Conservation (phyloP, 2,113 vertebrate genomes). For the Syrrhaptes paradoxus region DNA sequence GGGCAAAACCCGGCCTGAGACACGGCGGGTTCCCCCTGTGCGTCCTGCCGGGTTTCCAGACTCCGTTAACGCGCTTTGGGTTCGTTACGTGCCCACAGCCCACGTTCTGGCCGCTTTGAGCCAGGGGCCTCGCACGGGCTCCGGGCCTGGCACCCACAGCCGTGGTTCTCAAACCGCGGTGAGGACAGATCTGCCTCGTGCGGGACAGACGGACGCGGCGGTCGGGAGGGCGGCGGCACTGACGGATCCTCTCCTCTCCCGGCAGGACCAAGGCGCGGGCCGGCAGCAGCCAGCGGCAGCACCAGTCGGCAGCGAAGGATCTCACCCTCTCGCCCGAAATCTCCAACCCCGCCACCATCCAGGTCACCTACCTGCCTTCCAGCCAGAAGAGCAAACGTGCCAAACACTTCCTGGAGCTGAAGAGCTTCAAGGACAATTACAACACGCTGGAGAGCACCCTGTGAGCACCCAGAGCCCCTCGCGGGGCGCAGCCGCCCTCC, state of each 20-base stretch:
- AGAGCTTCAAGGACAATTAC: slow-evolving; percentile 98
- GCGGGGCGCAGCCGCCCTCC: background rate
- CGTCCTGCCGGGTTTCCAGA: background rate
- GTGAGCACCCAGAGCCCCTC: slow-evolving; percentile 61
- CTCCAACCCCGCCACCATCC: slow-evolving; percentile 79
- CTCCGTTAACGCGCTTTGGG: background rate
- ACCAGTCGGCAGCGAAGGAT: slow-evolving; percentile 92
- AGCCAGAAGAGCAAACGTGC: slow-evolving; percentile 92
- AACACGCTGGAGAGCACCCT: slow-evolving; percentile 93
- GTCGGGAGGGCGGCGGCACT: fast-evolving
- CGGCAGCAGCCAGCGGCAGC: slow-evolving; percentile 79
- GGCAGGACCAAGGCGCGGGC: slow-evolving; percentile 73
- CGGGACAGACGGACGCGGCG: fast-evolving
- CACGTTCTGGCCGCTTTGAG: fast-evolving
- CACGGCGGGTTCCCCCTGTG: too few relatives aligned
- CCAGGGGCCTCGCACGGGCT: fast-evolving
- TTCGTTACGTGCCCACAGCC: background rate
- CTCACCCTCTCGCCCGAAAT: slow-evolving; percentile 81
- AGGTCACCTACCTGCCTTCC: slow-evolving; percentile 90
- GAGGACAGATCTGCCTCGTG: background rate
- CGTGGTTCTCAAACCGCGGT: background rate
- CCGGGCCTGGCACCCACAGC: background rate
- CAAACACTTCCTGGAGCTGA: slow-evolving; percentile 94
- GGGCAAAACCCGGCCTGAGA: background rate
- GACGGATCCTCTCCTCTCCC: background rate